Conservation (phyloP, 2,113 vertebrate species). For the Echinops telfairi region DNA sequence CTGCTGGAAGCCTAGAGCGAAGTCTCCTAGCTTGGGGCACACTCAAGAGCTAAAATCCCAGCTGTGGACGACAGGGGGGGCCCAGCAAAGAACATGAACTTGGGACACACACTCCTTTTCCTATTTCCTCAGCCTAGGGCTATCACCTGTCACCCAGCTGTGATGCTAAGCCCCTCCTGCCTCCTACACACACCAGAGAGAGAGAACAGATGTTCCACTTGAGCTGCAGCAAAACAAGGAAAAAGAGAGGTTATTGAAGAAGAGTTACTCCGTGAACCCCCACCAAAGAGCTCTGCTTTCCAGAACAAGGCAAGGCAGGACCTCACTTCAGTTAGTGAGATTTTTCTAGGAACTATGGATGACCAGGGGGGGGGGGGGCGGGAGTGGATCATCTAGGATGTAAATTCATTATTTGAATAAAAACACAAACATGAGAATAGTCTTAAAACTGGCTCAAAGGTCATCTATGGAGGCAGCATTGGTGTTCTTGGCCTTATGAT, state of each 20-base stretch:
- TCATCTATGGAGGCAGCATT: background rate
- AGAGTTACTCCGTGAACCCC: conserved; percentile 59
- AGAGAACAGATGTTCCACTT: conserved; percentile 64
- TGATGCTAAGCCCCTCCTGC: conserved; percentile 31
- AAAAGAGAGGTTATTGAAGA: background rate
- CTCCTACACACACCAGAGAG: background rate
- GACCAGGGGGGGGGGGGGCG: background rate
- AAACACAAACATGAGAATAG: conserved; percentile 47
- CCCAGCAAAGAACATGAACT: conserved; percentile 52
- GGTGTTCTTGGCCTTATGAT: conserved; percentile 27
- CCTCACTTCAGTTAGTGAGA: conserved; percentile 50
- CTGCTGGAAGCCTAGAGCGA: conserved; percentile 54
- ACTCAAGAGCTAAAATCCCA: conserved; percentile 49
- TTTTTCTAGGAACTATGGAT: conserved; percentile 41
- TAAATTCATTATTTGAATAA: conserved; percentile 50
- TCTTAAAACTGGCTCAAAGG: conserved; percentile 39
- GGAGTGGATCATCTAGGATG: background rate
- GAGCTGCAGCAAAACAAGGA: conserved; percentile 32
- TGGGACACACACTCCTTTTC: conserved; percentile 54
- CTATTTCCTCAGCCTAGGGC: conserved; percentile 61
- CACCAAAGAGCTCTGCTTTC: conserved; percentile 44
- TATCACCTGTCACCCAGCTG: conserved; percentile 76
- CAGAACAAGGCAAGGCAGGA: conserved; percentile 37
- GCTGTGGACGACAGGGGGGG: background rate
- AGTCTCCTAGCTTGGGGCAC: conserved; percentile 24